Evolutionary conservation across 2,888 invertebrate species (phyloP), one percentile per base, ranked within the genome.

Genomic region (Sericinus montela): DNA sequence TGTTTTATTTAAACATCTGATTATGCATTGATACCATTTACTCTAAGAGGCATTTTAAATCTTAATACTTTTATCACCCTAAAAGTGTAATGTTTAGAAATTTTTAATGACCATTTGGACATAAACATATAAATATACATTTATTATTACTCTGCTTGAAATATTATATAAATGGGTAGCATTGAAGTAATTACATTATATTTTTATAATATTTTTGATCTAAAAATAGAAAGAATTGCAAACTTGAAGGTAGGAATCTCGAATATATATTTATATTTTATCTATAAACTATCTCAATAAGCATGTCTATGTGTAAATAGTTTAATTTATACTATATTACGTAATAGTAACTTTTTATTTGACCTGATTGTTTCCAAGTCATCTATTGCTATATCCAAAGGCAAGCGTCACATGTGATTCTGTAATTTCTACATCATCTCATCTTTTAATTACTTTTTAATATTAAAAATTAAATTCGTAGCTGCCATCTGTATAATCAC

Each of bases 271-370:
- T 35, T 30, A 50, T 45, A 35, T 41, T 40, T 48, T 10, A 54
- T 50, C 29, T 52, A 54, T 49, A 53, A 41, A 45, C 39, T 45
- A 49, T 50, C 32, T 52, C 49, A 48, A 42, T 53, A 61, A 62
- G 59, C 62, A 57, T 56, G 56, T 62, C 59, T 58, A 59, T 52
- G 54, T 58, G 64, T 63, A 64, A 69, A 67, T 63, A 64, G 63
- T 61, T 54, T 53, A 53, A 58, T 58, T 54, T 49, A 44, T 40
- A 50, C 57, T 65, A 65, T n/a, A n/a, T 58, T 46, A 55, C 57
- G 60, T 53, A 56, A 59, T 64, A 64, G 63, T 65, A 69, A 66
- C 62, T 62, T 63, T 57, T 25, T 54, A 53, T 50, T 53, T 30
- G 42, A 35, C 44, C 46, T 28, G 30, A 47, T n/a, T 36, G 11